Conservation (phyloP, 2,113 vertebrate species). For the Nestor notabilis region DNA sequence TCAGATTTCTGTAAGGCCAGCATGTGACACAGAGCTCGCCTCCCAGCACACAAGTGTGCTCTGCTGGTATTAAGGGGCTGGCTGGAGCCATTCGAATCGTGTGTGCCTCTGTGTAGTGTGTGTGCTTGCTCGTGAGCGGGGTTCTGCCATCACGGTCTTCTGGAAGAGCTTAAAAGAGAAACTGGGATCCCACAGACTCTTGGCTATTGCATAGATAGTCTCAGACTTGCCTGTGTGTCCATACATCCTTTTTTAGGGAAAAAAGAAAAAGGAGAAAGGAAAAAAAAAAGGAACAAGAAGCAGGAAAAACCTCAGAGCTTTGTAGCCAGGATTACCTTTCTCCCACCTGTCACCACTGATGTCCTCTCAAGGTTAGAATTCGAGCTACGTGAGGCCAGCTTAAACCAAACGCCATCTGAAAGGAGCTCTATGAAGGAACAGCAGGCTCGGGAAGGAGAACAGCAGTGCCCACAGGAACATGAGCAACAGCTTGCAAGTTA, state of each 20-base stretch:
- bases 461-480: constrained; percentile 63
- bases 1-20: constrained; percentile 75
- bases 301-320: background rate
- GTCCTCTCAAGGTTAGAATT: constrained; percentile 72
- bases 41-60: constrained; percentile 71
- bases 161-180: background rate
- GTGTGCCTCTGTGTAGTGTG: background rate
- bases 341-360: constrained; percentile 51
- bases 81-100: background rate
- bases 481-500: constrained; percentile 82
- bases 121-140: background rate
- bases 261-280: background rate
- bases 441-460: constrained; percentile 47
- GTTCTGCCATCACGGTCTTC: background rate
- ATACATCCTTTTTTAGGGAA: background rate
- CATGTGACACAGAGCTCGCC: constrained; percentile 78
- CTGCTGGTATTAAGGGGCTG: constrained; percentile 71
- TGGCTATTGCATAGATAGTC: background rate
- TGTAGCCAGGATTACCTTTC: constrained; percentile 58
- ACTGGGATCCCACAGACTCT: constrained; percentile 30
- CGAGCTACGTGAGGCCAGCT: constrained; percentile 49
- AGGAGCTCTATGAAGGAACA: constrained; percentile 74
- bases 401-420: background rate
- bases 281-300: background rate
- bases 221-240: background rate